Evolutionary conservation across 2,888 invertebrate genomes (phyloP).

Genomic region (Colletes collaris): DNA sequence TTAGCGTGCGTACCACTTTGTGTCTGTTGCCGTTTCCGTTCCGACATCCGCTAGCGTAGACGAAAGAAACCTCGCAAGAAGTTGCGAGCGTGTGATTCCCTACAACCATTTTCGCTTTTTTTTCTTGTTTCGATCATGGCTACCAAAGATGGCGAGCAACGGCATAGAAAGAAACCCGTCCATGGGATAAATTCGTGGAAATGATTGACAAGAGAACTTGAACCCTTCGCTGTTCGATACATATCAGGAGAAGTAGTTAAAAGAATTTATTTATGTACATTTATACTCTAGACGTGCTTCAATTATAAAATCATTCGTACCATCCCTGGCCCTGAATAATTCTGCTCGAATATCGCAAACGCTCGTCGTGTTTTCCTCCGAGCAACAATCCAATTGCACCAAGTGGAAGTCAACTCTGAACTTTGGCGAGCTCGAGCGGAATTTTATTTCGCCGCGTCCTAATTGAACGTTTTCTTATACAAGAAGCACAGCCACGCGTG

Average conservation of each 20-base stretch:
- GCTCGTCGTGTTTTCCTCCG: too few relatives aligned
- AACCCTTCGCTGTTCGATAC: too few relatives aligned
- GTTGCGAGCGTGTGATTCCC: conserved; percentile 2
- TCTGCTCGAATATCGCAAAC: too few relatives aligned
- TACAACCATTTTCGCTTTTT: conserved; percentile 27
- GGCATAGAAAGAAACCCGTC: not conserved
- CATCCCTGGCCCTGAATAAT: too few relatives aligned
- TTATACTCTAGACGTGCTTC: too few relatives aligned
- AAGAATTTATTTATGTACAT: too few relatives aligned
- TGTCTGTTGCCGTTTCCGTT: conserved; percentile 43
- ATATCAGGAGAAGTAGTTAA: too few relatives aligned
- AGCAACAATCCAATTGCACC: not conserved
- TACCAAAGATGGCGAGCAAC: not conserved
- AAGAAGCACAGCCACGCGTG: not conserved
- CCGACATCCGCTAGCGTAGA: conserved; percentile 1
- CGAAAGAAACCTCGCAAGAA: conserved; percentile 6
- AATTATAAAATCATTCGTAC: too few relatives aligned
- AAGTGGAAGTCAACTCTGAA: not conserved
- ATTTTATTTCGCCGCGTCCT: not conserved
- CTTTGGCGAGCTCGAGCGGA: not conserved
- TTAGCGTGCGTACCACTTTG: conserved; percentile 51
- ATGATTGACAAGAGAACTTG: too few relatives aligned
- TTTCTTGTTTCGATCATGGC: conserved; percentile 19
- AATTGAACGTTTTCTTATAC: not conserved
- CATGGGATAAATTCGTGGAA: not conserved